Evolutionary conservation across 92 coral and sea anemone species (phyloP).

Genomic region (Palythoa heliodiscus): DNA sequence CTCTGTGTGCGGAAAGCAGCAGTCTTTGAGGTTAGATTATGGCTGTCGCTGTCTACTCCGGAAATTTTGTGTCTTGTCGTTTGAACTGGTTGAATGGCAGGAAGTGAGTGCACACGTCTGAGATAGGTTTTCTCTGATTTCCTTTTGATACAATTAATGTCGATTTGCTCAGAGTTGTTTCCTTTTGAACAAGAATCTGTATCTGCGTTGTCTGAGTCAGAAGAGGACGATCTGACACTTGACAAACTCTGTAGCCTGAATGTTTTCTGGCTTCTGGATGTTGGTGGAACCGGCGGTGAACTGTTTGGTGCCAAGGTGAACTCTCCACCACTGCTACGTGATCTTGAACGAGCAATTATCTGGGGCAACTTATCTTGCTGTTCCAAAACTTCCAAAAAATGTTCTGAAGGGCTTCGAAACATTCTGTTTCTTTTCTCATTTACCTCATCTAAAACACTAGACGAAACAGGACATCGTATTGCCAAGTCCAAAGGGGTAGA

Average conservation of each 20-base stretch:
- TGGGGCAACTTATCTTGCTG: slow-evolving; percentile 23
- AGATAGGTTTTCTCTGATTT: not conserved
- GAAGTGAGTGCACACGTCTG: slow-evolving; percentile 37
- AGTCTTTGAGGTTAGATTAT: not conserved
- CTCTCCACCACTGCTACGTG: slow-evolving; percentile 14
- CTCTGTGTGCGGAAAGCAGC: slow-evolving; percentile 19
- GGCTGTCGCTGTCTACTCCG: slow-evolving; percentile 32
- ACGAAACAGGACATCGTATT: slow-evolving; percentile 1
- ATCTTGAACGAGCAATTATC: slow-evolving; percentile 6
- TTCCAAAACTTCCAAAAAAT: slow-evolving; percentile 34
- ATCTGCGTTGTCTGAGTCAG: slow-evolving; percentile 17
- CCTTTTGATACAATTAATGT: slow-evolving; percentile 15
- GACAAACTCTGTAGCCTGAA: slow-evolving; percentile 27
- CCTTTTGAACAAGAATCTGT: slow-evolving; percentile 10
- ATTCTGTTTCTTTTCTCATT: slow-evolving; percentile 7
- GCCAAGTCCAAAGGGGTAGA: slow-evolving; percentile 8
- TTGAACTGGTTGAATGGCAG: slow-evolving; percentile 20
- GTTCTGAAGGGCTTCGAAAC: slow-evolving; percentile 30
- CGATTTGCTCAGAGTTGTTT: slow-evolving; percentile 3
- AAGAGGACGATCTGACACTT: slow-evolving; percentile 22
- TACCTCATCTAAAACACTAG: not conserved
- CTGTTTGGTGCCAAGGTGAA: slow-evolving; percentile 9
- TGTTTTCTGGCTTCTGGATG: not conserved
- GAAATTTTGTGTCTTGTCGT: slow-evolving; percentile 17
- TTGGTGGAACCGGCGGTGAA: not conserved